These are phyloP conservation scores for Dolichopus griseipennis DNA, from an alignment of 2,888 invertebrate genomes.

Conservation along the genomic window DNA sequence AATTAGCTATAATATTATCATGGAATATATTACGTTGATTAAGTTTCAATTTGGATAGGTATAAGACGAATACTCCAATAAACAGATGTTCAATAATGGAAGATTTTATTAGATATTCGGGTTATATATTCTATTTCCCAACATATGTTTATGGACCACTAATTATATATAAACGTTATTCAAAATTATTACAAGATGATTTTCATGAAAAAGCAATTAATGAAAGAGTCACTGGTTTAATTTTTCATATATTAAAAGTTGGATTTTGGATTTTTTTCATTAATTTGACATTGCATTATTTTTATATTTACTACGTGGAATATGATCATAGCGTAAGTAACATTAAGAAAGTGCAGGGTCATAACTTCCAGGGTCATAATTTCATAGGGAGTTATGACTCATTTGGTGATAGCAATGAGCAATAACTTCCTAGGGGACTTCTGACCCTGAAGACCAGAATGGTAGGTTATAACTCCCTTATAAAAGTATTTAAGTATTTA, in stretches of 20 bases:
- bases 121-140: conserved; percentile 77
- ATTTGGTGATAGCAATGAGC: too few species aligned
- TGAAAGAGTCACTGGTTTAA: conserved; percentile 42
- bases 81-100: conserved; percentile 19
- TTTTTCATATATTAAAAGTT: conserved; percentile 49
- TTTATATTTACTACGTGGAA: conserved; percentile 72
- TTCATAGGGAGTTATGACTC: too few species aligned
- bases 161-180: conserved; percentile 64
- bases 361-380: too few species aligned
- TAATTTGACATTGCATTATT: conserved; percentile 65
- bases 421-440: too few species aligned
- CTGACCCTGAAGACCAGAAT: too few species aligned
- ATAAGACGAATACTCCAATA: conserved; percentile 25
- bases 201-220: conserved; percentile 28
- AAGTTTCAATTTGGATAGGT: conserved; percentile 55
- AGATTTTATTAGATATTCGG: conserved; percentile 48
- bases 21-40: conserved; percentile 71
- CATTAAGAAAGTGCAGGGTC: too few species aligned
- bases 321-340: conserved; percentile 53
- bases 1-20: conserved; percentile 39
- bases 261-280: conserved; percentile 59
- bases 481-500: too few species aligned
- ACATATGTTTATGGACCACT: conserved; percentile 78
- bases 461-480: too few species aligned
- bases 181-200: conserved; percentile 31